Conservation (phyloP, 2,113 vertebrate species). For the Eudorcas thomsonii region DNA sequence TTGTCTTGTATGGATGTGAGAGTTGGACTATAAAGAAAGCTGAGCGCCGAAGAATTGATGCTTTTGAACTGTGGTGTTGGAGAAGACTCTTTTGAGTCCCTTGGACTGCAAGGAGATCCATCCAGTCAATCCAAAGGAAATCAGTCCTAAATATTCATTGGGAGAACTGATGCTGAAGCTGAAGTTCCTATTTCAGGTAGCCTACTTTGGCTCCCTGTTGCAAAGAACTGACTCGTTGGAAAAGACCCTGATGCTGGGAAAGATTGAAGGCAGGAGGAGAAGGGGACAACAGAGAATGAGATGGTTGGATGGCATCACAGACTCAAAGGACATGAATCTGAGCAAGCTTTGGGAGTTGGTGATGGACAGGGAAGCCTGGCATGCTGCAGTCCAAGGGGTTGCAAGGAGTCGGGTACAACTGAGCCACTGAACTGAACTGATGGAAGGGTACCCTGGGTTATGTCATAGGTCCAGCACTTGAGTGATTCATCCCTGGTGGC, state of each 20-base stretch:
- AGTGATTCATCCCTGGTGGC: background rate
- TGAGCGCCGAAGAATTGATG: background rate
- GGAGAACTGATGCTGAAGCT: background rate
- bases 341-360: background rate
- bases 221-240: background rate
- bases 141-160: background rate
- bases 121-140: background rate
- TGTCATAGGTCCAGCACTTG: background rate
- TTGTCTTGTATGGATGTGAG: background rate
- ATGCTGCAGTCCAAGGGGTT: background rate
- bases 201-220: background rate
- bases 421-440: background rate
- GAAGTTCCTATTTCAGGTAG: background rate
- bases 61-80: background rate
- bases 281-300: background rate
- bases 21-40: background rate
- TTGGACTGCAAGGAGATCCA: background rate
- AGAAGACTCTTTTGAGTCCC: background rate
- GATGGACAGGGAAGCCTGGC: background rate
- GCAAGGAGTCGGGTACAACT: background rate
- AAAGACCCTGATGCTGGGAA: background rate
- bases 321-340: background rate
- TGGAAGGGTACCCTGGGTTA: background rate
- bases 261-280: background rate
- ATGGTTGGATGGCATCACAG: background rate